phyloP scores from a whole-genome alignment of 2,113 vertebrate genomes.

The Prietella phreatophila region DNA sequence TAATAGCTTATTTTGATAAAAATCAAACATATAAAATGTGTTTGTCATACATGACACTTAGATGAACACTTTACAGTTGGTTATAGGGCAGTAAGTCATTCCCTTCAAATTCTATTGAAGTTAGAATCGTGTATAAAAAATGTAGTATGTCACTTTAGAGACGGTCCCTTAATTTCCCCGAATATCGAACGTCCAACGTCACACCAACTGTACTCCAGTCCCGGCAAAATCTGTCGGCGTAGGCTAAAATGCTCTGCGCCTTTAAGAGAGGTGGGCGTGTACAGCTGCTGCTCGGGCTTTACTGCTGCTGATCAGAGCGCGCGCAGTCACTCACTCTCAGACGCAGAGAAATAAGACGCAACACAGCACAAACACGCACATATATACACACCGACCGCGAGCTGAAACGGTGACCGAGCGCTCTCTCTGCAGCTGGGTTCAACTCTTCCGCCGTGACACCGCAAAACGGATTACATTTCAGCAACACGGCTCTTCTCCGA shows the following conservation, averaged over 20 bases:
- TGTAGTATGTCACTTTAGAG: too few relatives aligned
- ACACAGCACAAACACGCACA: background rate
- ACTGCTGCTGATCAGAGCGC: conserved; percentile 14
- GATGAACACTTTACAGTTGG: too few relatives aligned
- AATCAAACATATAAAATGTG: too few relatives aligned
- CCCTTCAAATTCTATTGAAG: too few relatives aligned
- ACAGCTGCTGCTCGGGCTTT: background rate
- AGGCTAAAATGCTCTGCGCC: background rate
- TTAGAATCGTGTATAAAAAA: too few relatives aligned
- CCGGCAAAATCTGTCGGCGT: background rate
- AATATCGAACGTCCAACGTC: too few relatives aligned
- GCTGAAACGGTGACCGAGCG: background rate
- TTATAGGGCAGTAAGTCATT: too few relatives aligned
- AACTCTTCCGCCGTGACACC: background rate
- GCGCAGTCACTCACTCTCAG: background rate
- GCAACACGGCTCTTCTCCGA: background rate
- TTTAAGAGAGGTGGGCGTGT: conserved; percentile 50
- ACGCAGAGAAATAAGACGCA: background rate
- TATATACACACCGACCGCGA: background rate
- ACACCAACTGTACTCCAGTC: too few relatives aligned
- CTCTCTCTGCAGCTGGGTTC: background rate
- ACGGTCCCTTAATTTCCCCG: too few relatives aligned
- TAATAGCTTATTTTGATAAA: too few relatives aligned
- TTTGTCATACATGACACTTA: too few relatives aligned
- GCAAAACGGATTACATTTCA: conserved; percentile 7